Base-by-base conservation (phyloP, 2,797 vertebrate genomes). In the Epinephelus awoara region DNA sequence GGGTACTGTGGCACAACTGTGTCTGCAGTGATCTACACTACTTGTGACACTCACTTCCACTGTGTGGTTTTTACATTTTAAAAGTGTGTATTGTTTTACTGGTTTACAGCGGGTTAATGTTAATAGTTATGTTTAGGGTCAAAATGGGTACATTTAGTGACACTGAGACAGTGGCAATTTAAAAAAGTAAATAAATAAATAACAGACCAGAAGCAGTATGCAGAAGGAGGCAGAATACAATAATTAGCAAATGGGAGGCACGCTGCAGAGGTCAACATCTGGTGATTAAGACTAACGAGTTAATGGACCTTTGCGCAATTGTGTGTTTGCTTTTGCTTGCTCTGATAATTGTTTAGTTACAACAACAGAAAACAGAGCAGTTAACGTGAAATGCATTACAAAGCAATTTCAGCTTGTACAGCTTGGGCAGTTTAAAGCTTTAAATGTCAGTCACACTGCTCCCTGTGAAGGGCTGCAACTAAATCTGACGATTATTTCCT, bases 361-460 rank as follows among this genome's bases (percentile, higher is more conserved):
- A 34, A 56, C 42, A 19, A 23, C 70, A 21, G 29, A 49, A 25
- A 65, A 52, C 15, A 50, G 5, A 44, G 23, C 13, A 11, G 13
- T 68, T 25, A 70, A 52, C 5, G 34, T 44, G 17, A 64, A 67
- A 21, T 18, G 29, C 29, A 66, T 23, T 38, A 15, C 8, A 40
- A n/a, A 52, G 18, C 14, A 46, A 69, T 51, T 71, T 63, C n/a
- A 47, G 27, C 40, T 42, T 7, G 4, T 51, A 25, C 14, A 14
- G 13, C n/a, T 63, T 7, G 4, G 47, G 25, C 14, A 12, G 13
- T 18, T 63, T 66, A 27, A 57, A 57, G 13, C 74, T 67, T 73
- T 57, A 85, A 87, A 76, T 79, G 72, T 88, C 52, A 46, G 23
- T 25, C 68, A 66, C 25, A 34, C 62, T 57, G 68, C 42, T 69